phyloP scores from a whole-genome alignment of 2,797 vertebrate species.

The Chelmon rostratus region DNA sequence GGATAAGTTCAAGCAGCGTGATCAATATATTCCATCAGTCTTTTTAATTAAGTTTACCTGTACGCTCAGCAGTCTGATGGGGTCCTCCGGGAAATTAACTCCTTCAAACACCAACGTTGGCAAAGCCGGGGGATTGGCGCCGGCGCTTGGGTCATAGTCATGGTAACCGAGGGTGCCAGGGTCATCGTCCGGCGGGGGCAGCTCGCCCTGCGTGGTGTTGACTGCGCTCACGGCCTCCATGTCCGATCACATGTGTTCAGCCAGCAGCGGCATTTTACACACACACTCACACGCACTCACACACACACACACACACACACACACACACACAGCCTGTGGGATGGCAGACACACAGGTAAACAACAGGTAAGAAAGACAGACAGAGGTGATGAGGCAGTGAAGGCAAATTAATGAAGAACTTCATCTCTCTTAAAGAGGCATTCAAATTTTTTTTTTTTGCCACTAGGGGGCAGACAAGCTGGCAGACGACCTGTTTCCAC shows the following conservation, averaged over 20 bases:
- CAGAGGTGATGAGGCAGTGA: too few relatives aligned
- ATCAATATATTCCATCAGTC: not conserved
- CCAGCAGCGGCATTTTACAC: slow-evolving; percentile 36
- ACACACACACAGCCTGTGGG: slow-evolving; percentile 15
- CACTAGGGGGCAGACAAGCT: too few relatives aligned
- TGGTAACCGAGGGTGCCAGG: slow-evolving; percentile 27
- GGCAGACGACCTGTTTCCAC: too few relatives aligned
- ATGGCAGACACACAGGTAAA: not conserved
- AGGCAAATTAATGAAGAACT: too few relatives aligned
- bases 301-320: slow-evolving; percentile 1
- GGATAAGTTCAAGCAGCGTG: too few relatives aligned
- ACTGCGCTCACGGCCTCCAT: slow-evolving; percentile 76
- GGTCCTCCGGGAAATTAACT: slow-evolving; percentile 81
- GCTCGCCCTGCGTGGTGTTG: slow-evolving; percentile 69
- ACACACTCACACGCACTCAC: slow-evolving; percentile 14
- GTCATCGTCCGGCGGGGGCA: slow-evolving; percentile 22
- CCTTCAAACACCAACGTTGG: slow-evolving; percentile 57
- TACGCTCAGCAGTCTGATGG: slow-evolving; percentile 91
- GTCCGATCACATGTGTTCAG: slow-evolving; percentile 58
- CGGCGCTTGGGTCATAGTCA: slow-evolving; percentile 30
- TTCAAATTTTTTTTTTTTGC: too few relatives aligned
- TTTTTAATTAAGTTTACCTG: slow-evolving; percentile 80
- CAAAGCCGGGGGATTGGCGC: slow-evolving; percentile 3
- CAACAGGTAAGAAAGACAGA: too few relatives aligned
- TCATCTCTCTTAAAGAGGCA: too few relatives aligned